phyloP scores from a whole-genome alignment of 2,797 vertebrate genomes.

The Gobionotothen gibberifrons region DNA sequence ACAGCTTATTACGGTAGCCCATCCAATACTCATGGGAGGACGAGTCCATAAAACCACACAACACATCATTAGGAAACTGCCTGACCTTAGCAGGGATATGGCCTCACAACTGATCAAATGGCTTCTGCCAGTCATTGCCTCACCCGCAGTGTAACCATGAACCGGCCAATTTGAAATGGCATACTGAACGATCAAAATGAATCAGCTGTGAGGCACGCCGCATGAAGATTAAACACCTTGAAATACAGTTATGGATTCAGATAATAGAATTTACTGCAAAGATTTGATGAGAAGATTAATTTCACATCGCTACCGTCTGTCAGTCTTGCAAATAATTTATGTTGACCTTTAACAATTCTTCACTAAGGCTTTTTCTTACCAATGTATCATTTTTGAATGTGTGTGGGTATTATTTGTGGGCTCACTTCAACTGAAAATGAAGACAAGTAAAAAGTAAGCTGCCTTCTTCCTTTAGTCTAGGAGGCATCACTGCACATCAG shows the following conservation, averaged over 20 bases:
- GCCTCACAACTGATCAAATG: constrained; percentile 53
- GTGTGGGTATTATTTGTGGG: constrained; percentile 13
- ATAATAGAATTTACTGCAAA: background rate
- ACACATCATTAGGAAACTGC: constrained; percentile 66
- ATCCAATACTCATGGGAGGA: constrained; percentile 31
- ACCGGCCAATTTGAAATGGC: constrained; percentile 19
- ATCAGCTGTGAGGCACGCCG: constrained; percentile 5
- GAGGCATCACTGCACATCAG: constrained; percentile 48
- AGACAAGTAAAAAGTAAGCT: constrained; percentile 23
- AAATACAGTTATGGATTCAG: constrained; percentile 2
- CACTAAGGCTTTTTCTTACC: constrained; percentile 13
- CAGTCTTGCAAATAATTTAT: background rate
- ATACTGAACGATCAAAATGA: constrained; percentile 9
- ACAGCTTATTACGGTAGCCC: constrained; percentile 64
- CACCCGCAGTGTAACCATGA: constrained; percentile 19
- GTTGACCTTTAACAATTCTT: constrained; percentile 29
- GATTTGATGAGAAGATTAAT: constrained; percentile 8
- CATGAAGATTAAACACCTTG: constrained; percentile 7
- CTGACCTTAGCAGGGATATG: constrained; percentile 57
- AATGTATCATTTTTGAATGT: constrained; percentile 13
- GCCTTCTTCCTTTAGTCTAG: constrained; percentile 38
- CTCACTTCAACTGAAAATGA: constrained; percentile 17
- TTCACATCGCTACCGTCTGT: background rate
- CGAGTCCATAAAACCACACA: constrained; percentile 66
- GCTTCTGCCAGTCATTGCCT: constrained; percentile 57